A percentile compares a stretch with the other conserved stretches of the same genome.
These are phyloP conservation scores for Meteorus colon DNA, from an alignment of 2,888 invertebrate species.

Conservation along the genomic window DNA sequence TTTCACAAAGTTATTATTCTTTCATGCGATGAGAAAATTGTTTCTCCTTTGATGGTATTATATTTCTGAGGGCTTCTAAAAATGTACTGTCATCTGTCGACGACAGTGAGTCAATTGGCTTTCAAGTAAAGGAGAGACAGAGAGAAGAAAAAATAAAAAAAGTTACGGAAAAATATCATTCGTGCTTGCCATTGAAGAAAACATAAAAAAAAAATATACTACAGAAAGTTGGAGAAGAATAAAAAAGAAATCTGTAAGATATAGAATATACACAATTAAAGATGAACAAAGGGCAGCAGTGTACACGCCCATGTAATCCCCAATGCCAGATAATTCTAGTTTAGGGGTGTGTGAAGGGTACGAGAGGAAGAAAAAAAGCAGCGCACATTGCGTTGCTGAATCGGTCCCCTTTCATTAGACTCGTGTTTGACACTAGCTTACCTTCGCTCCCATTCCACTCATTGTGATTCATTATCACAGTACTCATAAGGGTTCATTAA, in stretches of 20 bases:
- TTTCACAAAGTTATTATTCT: slow-evolving; percentile 16
- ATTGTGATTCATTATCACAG: slow-evolving; percentile 42
- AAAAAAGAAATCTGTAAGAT: not conserved
- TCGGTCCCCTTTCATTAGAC: slow-evolving; percentile 37
- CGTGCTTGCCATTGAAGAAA: slow-evolving; percentile 20
- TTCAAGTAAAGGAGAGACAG: slow-evolving; percentile 23
- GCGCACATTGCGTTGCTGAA: slow-evolving; percentile 28
- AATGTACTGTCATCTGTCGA: slow-evolving; percentile 37
- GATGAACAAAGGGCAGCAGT: slow-evolving; percentile 38
- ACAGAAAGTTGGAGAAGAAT: not conserved
- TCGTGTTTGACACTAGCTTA: slow-evolving; percentile 38
- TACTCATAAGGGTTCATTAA: slow-evolving; percentile 65
- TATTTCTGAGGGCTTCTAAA: slow-evolving; percentile 24
- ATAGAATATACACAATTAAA: slow-evolving; percentile 37
- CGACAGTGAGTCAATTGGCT: slow-evolving; percentile 43
- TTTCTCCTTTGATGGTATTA: slow-evolving; percentile 34
- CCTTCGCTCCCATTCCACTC: not conserved
- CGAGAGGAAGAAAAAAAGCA: not conserved
- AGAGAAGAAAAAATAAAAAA: slow-evolving; percentile 13
- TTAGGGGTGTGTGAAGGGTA: slow-evolving; percentile 15
- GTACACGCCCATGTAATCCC: slow-evolving; percentile 32
- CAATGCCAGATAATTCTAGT: slow-evolving; percentile 39
- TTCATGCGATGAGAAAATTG: slow-evolving; percentile 16
- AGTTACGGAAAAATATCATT: slow-evolving; percentile 22
- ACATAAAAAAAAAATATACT: slow-evolving; percentile 16